Evolutionary conservation across 1,140 invertebrate genomes (phyloP).

Genomic region (Manduca sexta): DNA sequence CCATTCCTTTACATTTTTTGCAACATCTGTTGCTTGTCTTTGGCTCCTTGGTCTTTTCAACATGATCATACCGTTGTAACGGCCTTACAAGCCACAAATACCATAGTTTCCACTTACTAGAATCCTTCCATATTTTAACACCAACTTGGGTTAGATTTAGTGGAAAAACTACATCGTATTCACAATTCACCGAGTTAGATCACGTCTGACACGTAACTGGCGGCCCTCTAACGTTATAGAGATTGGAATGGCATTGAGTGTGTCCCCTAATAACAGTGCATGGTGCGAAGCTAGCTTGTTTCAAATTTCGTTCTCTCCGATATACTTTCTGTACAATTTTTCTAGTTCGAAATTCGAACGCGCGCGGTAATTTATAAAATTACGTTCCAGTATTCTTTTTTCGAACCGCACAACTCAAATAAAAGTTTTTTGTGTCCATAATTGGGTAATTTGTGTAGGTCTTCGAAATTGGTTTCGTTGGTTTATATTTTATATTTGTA

Average conservation of each 20-base stretch:
- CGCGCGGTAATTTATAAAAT: not conserved
- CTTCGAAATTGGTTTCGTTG: no score
- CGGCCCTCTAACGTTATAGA: constrained; percentile 14
- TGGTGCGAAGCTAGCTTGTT: constrained; percentile 1
- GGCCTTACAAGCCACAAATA: no score
- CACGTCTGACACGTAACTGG: constrained; percentile 17
- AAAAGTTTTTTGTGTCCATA: no score
- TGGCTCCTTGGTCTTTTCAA: no score
- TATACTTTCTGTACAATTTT: not conserved
- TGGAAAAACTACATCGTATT: constrained; percentile 1
- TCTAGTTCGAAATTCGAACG: not conserved
- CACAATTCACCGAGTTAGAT: constrained; percentile 9
- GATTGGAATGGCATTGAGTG: constrained; percentile 18
- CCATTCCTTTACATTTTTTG: no score
- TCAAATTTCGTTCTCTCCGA: not conserved
- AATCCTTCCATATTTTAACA: constrained; percentile 11
- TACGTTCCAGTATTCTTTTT: not conserved
- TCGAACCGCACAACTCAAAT: no score
- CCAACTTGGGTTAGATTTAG: constrained; percentile 5
- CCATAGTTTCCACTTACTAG: no score
- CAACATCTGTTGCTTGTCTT: no score
- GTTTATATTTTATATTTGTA: no score
- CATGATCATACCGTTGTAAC: no score
- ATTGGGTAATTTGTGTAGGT: no score
- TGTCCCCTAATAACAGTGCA: constrained; percentile 9